phyloP scores from a whole-genome alignment of 2,888 invertebrate species.

The Dinocampus coccinellae region DNA sequence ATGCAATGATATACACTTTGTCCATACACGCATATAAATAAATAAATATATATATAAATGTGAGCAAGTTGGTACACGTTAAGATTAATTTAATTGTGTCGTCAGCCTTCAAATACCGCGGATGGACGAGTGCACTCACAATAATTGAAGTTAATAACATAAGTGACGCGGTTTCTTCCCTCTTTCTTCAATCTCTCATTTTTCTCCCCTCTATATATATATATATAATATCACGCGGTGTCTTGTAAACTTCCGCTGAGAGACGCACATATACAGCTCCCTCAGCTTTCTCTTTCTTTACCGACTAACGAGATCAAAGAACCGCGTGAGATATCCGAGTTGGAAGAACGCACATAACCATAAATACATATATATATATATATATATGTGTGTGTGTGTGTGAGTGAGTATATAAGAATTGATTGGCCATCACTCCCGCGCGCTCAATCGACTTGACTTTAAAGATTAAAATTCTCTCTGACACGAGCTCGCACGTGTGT shows the following conservation, averaged over 20 bases:
- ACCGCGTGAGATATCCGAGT: conserved; percentile 31
- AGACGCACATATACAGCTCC: conserved; percentile 22
- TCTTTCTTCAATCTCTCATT: conserved; percentile 12
- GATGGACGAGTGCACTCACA: conserved; percentile 31
- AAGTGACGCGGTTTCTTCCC: conserved; percentile 41
- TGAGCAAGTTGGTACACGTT: conserved; percentile 21
- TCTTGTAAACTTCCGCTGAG: conserved; percentile 9
- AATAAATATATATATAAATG: conserved; percentile 19
- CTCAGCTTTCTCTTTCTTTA: conserved; percentile 31
- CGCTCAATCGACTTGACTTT: too few species aligned
- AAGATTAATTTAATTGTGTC: conserved; percentile 46
- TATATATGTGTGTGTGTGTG: conserved; percentile 36
- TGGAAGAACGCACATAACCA: neutral
- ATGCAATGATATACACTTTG: neutral
- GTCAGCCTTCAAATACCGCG: conserved; percentile 39
- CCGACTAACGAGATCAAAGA: conserved; percentile 33
- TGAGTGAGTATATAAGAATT: neutral
- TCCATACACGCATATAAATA: neutral
- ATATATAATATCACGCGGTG: neutral
- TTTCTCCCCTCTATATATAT: conserved; percentile 14
- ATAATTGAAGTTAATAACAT: conserved; percentile 45
- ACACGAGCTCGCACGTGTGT: too few species aligned
- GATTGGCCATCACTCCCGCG: too few species aligned
- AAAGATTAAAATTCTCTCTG: too few species aligned
- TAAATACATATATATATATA: conserved; percentile 29